Evolutionary conservation across 2,888 invertebrate genomes (phyloP).

Genomic region (Plebejus argus): DNA sequence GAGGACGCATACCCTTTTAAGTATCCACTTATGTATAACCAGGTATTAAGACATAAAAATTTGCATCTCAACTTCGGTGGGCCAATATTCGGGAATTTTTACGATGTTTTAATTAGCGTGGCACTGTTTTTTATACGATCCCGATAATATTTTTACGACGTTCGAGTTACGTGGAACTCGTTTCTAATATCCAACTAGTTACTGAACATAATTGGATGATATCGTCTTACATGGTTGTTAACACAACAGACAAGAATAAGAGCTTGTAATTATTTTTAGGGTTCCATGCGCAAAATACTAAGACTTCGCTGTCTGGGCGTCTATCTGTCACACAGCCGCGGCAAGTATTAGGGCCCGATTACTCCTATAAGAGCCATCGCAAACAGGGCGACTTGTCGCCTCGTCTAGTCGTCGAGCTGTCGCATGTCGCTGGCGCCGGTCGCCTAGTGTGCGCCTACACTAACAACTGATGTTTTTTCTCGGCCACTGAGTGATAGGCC

Average conservation of each 20-base stretch:
- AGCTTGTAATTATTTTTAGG: slow-evolving; percentile 17
- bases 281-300: background rate
- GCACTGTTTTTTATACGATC: slow-evolving; percentile 16
- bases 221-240: slow-evolving; percentile 4
- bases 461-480: too few species aligned
- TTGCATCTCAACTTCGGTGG: slow-evolving; percentile 13
- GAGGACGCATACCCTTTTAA: background rate
- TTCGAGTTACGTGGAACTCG: slow-evolving; percentile 22
- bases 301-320: background rate
- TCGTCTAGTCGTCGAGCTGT: too few species aligned
- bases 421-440: too few species aligned
- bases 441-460: too few species aligned
- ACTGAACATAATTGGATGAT: background rate
- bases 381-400: too few species aligned
- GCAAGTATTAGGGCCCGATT: too few species aligned
- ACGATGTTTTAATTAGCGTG: slow-evolving; percentile 15
- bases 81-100: background rate
- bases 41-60: slow-evolving; percentile 8
- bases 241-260: slow-evolving; percentile 3
- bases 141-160: slow-evolving; percentile 19
- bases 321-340: too few species aligned
- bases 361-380: too few species aligned
- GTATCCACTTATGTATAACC: background rate
- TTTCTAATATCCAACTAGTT: slow-evolving; percentile 17
- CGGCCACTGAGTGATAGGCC: too few species aligned